These are phyloP conservation scores for Cerastis leucographa DNA, from an alignment of 2,888 invertebrate species.

Conservation along the genomic window DNA sequence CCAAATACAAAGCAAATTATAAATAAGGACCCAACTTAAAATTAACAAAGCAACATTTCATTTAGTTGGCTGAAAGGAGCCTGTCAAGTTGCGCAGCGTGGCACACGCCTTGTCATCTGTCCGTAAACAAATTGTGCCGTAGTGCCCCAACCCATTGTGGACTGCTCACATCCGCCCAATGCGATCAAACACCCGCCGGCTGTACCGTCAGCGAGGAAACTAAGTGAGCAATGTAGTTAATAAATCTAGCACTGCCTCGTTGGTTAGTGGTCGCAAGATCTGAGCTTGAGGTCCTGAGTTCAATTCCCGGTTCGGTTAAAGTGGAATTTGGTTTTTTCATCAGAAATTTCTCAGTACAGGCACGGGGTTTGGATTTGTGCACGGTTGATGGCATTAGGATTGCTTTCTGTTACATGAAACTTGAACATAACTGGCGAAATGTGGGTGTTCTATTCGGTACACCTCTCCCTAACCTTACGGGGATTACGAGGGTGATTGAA, in stretches of 20 bases:
- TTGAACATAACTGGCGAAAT: background rate
- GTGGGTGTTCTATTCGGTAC: background rate
- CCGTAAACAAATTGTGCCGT: constrained; percentile 56
- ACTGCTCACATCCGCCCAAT: constrained; percentile 54
- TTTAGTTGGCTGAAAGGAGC: constrained; percentile 34
- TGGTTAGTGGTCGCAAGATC: background rate
- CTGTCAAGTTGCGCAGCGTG: constrained; percentile 57
- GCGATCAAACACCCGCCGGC: constrained; percentile 47
- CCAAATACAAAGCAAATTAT: constrained; percentile 14
- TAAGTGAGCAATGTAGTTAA: background rate
- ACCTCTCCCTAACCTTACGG: background rate
- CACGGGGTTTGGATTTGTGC: background rate
- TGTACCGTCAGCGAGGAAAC: constrained; percentile 33
- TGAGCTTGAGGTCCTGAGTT: background rate
- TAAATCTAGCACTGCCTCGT: background rate
- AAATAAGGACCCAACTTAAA: constrained; percentile 5
- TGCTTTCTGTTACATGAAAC: background rate
- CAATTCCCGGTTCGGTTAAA: background rate
- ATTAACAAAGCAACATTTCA: constrained; percentile 26
- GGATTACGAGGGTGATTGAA: background rate
- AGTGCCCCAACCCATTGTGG: constrained; percentile 38
- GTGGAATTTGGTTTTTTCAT: background rate
- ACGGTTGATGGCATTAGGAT: background rate
- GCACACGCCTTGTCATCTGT: constrained; percentile 56
- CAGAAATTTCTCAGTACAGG: background rate